Conservation (phyloP, 2,113 vertebrate species). For the Symphodus melops region DNA sequence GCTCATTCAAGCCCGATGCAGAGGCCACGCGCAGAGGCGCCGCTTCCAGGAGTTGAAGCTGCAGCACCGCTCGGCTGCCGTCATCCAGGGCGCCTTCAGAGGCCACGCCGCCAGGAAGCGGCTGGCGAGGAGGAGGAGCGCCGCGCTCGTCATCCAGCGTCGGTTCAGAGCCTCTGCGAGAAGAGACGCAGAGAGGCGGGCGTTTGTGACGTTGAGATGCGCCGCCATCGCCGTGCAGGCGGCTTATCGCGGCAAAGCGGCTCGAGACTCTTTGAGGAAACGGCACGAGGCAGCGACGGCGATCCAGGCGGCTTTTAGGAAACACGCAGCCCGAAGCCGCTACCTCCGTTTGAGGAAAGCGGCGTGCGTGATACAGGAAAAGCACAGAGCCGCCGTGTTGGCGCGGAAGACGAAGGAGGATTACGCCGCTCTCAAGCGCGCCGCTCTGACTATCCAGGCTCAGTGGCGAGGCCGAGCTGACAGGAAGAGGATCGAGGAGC, state of each 20-base stretch:
- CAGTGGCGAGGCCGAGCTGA: constrained; percentile 84
- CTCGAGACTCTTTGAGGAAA: constrained; percentile 74
- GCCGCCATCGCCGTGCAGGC: constrained; percentile 87
- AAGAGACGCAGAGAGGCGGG: constrained; percentile 56
- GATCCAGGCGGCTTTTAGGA: constrained; percentile 88
- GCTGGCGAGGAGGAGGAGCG: constrained; percentile 65
- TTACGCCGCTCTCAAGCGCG: constrained; percentile 65
- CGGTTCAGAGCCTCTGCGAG: constrained; percentile 82
- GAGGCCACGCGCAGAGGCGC: constrained; percentile 76
- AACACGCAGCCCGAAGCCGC: constrained; percentile 62
- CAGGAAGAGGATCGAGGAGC: constrained; percentile 75
- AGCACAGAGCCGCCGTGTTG: constrained; percentile 77
- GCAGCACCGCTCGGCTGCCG: constrained; percentile 76
- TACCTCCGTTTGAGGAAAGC: constrained; percentile 75
- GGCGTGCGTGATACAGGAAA: constrained; percentile 79
- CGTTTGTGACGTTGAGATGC: constrained; percentile 75
- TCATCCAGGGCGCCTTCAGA: constrained; percentile 88
- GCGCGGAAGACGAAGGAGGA: constrained; percentile 68
- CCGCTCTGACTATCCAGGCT: constrained; percentile 82
- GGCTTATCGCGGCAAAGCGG: constrained; percentile 82
- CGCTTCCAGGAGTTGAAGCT: constrained; percentile 66
- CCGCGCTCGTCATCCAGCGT: constrained; percentile 85
- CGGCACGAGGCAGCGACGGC: constrained; percentile 75
- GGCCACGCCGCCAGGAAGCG: constrained; percentile 74
- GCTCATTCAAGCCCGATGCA: constrained; percentile 86